Base-by-base conservation (phyloP, 2,888 invertebrate genomes). In the Boloria selene region DNA sequence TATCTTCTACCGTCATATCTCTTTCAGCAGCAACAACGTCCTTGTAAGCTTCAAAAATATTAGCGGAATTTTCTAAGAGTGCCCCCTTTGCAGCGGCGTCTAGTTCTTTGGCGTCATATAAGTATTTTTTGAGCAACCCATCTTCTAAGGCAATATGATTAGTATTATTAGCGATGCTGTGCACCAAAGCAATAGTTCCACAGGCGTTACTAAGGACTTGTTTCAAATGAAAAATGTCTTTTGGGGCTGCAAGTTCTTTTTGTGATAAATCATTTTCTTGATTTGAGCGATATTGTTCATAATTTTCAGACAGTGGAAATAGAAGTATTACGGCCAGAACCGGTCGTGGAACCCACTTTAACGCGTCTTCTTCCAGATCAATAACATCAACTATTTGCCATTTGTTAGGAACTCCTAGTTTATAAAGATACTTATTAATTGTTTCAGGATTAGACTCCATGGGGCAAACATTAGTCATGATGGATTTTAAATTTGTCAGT, bases 161-260 rank as follows among this genome's bases (percentile, higher is more conserved):
- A n/a, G 90, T 87, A 82, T 97, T 98, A 84, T 99, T 99, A 13
- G 97, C 98, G 68, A 99, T 93, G 74, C 97, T 95, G 83, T 99
- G 99, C 64, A 99, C 95, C 56, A 99, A 90, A 6, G 98, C 99
- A 70, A 99, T 95, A 1, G 98, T 98, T 38, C 99, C 99, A 86
- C 99, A 99, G 4, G 98, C 97, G 86, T 98, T 99, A 70, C 96
- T 95, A 26, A 98, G 95, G 26, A 95, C 95, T 86, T 98, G 98
- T 77, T 96, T 96, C 90, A 98, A 93, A 83, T 96, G 97, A 85
- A 96, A 98, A 14, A 98, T 88, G 71, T 95, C 93, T 26, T 94
- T 91, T 0, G 95, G 93, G 45, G 94, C 77, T 26, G 90, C 82
- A 68, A 94, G 93, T 0, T 93, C 93, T 73, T 93, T 93, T 68